phyloP scores from a whole-genome alignment of 2,113 vertebrate genomes.

The Mobula birostris region DNA sequence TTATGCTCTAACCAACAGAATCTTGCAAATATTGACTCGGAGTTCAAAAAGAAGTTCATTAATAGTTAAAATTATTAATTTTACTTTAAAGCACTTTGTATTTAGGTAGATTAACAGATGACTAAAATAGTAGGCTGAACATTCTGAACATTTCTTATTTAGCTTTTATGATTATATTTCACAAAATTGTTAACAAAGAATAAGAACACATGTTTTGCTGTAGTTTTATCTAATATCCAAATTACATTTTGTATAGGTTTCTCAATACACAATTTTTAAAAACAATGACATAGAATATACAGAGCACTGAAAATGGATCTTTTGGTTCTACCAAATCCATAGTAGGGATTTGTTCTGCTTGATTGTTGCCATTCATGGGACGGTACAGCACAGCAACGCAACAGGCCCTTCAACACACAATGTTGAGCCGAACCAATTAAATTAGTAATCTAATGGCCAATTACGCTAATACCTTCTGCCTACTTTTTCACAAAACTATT shows the following conservation, averaged over 20 bases:
- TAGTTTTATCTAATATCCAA: not conserved
- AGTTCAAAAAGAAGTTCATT: not conserved
- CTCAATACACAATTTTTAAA: not conserved
- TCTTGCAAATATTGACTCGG: not conserved
- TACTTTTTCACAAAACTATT: no score
- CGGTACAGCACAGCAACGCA: no score
- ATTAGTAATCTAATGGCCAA: no score
- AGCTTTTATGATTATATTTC: not conserved
- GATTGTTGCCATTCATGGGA: no score
- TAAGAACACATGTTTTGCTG: not conserved
- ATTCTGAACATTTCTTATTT: not conserved
- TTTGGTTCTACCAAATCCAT: no score
- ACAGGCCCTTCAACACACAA: no score
- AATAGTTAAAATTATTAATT: not conserved
- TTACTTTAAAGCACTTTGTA: not conserved
- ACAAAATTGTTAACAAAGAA: not conserved
- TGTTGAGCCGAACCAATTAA: no score
- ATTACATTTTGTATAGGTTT: not conserved
- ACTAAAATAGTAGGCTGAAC: not conserved
- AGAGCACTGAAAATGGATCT: no score
- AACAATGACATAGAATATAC: no score
- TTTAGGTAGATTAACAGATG: not conserved
- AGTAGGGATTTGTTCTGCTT: no score
- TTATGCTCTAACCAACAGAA: no score
- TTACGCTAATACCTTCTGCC: no score